A percentile compares a stretch with the other conserved stretches of the same genome.
These are phyloP conservation scores for Archips xylosteana DNA, from an alignment of 2,888 invertebrate genomes.

Conservation along the genomic window DNA sequence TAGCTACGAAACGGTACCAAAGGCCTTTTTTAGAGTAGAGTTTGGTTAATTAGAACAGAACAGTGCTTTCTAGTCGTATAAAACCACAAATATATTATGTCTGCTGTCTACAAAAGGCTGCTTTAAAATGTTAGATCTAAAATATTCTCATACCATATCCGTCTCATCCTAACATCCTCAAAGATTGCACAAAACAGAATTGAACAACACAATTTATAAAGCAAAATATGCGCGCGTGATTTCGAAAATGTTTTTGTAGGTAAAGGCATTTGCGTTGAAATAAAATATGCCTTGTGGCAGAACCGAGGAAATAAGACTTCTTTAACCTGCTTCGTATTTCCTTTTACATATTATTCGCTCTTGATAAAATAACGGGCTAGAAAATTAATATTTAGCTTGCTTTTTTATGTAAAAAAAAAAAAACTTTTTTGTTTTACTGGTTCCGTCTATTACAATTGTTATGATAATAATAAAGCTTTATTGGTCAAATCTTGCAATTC, in stretches of 20 bases:
- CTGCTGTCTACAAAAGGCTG: not conserved
- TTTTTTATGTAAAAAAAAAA: no score
- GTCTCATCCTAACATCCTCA: not conserved
- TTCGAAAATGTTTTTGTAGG: slow-evolving; percentile 16
- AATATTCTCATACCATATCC: not conserved
- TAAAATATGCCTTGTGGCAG: slow-evolving; percentile 13
- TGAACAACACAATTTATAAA: slow-evolving; percentile 3
- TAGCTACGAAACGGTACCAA: no score
- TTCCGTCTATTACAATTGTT: no score
- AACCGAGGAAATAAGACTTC: slow-evolving; percentile 15
- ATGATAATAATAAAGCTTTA: no score
- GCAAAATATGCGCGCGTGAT: slow-evolving; percentile 8
- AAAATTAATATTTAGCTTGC: not conserved
- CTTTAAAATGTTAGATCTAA: not conserved
- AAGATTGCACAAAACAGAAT: not conserved
- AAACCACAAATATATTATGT: not conserved
- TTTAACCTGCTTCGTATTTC: slow-evolving; percentile 41
- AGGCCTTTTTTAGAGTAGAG: not conserved
- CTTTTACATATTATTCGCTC: slow-evolving; percentile 48
- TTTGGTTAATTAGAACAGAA: not conserved
- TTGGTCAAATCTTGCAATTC: no score
- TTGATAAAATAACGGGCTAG: slow-evolving; percentile 25
- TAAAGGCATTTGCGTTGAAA: slow-evolving; percentile 12
- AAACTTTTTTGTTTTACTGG: no score
- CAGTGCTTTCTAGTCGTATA: not conserved